phyloP scores from a whole-genome alignment of 2,888 invertebrate species.

The Drosophila hamatofila region DNA sequence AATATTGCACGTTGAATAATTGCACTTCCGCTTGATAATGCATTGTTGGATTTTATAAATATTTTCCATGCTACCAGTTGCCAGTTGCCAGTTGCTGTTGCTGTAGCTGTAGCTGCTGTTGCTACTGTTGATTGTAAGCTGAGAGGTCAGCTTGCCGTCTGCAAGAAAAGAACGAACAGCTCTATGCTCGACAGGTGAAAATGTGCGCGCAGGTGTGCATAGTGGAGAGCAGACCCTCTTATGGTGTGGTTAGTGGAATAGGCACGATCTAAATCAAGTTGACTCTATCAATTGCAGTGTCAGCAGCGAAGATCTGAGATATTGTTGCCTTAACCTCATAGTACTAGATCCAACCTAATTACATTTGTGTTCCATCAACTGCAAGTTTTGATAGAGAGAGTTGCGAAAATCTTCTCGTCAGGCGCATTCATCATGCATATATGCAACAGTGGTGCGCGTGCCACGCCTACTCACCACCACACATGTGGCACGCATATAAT shows the following conservation, averaged over 20 bases:
- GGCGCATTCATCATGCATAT: slow-evolving; percentile 35
- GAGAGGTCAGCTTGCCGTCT: slow-evolving; percentile 35
- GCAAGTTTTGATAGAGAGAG: slow-evolving; percentile 10
- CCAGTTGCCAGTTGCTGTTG: slow-evolving; percentile 26
- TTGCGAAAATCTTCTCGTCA: slow-evolving; percentile 18
- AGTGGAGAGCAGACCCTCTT: slow-evolving; percentile 13
- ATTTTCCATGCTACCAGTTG: slow-evolving; percentile 69
- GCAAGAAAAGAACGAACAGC: slow-evolving; percentile 5
- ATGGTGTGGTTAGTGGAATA: slow-evolving; percentile 2
- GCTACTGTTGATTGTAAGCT: slow-evolving; percentile 22
- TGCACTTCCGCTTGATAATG: slow-evolving; percentile 81
- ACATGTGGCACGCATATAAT: slow-evolving; percentile 73
- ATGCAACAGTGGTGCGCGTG: slow-evolving; percentile 42
- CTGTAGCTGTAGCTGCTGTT: slow-evolving; percentile 10
- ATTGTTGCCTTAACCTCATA: background rate
- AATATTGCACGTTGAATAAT: slow-evolving; percentile 81
- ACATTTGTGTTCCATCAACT: slow-evolving; percentile 15
- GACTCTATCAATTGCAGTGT: slow-evolving; percentile 9
- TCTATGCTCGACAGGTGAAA: slow-evolving; percentile 67
- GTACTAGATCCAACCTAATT: background rate
- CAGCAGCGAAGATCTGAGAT: slow-evolving; percentile 4
- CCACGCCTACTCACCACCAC: slow-evolving; percentile 53
- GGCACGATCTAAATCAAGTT: background rate
- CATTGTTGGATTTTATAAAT: slow-evolving; percentile 81
- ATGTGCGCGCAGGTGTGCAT: slow-evolving; percentile 42